phyloP scores from a whole-genome alignment of 2,113 vertebrate genomes.

The Melanostigma gelatinosum region DNA sequence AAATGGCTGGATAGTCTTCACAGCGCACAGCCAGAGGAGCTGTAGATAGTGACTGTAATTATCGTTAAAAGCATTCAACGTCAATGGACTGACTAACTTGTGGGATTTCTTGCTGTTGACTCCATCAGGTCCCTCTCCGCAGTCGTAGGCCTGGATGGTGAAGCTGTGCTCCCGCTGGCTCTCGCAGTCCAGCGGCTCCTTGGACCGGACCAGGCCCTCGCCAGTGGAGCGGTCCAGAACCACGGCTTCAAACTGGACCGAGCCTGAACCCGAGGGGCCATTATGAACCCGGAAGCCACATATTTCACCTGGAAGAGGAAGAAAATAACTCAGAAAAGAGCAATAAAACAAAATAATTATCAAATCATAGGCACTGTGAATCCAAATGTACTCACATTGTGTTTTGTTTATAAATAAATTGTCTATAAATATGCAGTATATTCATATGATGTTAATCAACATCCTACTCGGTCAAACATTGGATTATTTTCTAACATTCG shows the following conservation, averaged over 20 bases:
- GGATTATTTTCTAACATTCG: neutral
- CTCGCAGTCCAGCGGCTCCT: conserved; percentile 96
- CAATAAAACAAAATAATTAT: neutral
- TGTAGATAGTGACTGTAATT: neutral
- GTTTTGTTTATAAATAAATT: neutral
- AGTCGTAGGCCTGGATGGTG: conserved; percentile 98
- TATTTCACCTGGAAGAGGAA: conserved; percentile 89
- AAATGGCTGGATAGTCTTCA: neutral
- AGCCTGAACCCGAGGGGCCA: conserved; percentile 85
- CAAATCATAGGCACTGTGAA: neutral
- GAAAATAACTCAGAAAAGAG: neutral
- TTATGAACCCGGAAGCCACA: conserved; percentile 96
- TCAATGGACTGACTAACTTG: conserved; percentile 85
- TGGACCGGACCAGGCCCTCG: conserved; percentile 95
- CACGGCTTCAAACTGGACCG: conserved; percentile 95
- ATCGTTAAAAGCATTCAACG: conserved; percentile 10
- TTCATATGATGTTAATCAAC: neutral
- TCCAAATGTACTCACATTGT: neutral
- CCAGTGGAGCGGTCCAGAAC: conserved; percentile 97
- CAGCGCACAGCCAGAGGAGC: neutral
- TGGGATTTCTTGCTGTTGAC: conserved; percentile 99
- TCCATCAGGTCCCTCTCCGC: conserved; percentile 95
- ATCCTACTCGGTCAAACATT: neutral
- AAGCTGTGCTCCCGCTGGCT: conserved; percentile 97
- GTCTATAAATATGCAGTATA: neutral